phyloP scores from a whole-genome alignment of 2,113 vertebrate species.

The Hucho hucho region DNA sequence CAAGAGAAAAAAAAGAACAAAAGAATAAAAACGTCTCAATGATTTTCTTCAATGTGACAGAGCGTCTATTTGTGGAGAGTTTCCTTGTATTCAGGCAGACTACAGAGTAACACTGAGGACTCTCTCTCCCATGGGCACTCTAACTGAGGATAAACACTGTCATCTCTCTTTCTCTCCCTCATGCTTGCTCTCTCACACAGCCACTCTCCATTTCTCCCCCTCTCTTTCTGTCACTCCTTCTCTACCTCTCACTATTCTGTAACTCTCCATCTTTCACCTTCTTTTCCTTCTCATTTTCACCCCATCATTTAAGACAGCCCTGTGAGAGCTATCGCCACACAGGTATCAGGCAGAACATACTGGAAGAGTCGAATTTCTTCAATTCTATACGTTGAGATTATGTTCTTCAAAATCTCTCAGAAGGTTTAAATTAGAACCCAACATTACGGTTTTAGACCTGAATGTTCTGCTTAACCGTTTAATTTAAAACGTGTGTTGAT shows the following conservation, averaged over 20 bases:
- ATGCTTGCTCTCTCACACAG: background rate
- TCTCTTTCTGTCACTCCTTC: background rate
- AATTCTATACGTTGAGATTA: too few relatives aligned
- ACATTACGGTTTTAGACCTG: background rate
- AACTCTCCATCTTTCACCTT: background rate
- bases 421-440: background rate
- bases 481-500: background rate
- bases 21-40: background rate
- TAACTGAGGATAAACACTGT: constrained; percentile 73
- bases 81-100: background rate
- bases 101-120: background rate
- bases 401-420: background rate
- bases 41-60: constrained; percentile 6
- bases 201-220: too few relatives aligned
- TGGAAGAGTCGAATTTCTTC: background rate
- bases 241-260: background rate
- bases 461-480: background rate
- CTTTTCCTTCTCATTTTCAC: too few relatives aligned
- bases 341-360: background rate
- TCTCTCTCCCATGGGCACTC: constrained; percentile 75
- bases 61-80: background rate
- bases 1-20: background rate
- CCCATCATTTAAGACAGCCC: too few relatives aligned
- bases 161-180: constrained; percentile 64
- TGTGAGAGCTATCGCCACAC: too few relatives aligned